Base-by-base conservation (phyloP, 2,888 invertebrate genomes). In the Drosophila silvestris region DNA sequence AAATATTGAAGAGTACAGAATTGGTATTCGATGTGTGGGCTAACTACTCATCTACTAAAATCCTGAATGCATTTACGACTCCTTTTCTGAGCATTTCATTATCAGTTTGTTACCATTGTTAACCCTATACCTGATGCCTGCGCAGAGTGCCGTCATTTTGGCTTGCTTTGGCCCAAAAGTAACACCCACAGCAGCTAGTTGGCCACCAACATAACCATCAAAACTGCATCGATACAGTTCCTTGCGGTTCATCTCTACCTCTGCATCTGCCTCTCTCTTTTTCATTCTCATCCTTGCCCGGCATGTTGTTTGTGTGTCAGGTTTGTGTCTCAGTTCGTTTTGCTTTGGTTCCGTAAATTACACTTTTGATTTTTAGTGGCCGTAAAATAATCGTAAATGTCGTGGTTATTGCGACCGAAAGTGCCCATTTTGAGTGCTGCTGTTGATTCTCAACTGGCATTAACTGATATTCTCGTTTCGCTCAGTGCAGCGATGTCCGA, bases 371-470 rank as follows among this genome's bases (percentile, higher is more conserved):
- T 93, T 93, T 93, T 93, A 93, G 90, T 92, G 92, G 88, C 91
- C 92, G 92, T 93, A 93, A 93, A 93, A 93, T 93, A 92, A 93
- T 93, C 92, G 92, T 93, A 93, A 92, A 92, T 91, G 93, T 93
- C 93, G 92, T 91, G 91, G 91, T 93, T 93, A 93, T 93, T 93
- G 93, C 92, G 92, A 92, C 91, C 92, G 90, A 92, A 93, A 93
- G 92, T 92, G 91, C 91, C 92, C 92, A 92, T 93, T 92, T 91
- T 85, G 85, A 82, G 85, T 84, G 85, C 65, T 79, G 76, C 79
- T 82, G 70, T 66, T 82, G 80, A 62, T 69, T 72, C 74, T 71
- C 84, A 73, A 79, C 78, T 74, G 70, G 69, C 76, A 70, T 78
- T 88, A 90, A 88, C 88, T 80, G 90, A 88, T 88, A 88, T 82